phyloP scores from a whole-genome alignment of 1,140 invertebrate genomes.

The Hirudo medicinalis region DNA sequence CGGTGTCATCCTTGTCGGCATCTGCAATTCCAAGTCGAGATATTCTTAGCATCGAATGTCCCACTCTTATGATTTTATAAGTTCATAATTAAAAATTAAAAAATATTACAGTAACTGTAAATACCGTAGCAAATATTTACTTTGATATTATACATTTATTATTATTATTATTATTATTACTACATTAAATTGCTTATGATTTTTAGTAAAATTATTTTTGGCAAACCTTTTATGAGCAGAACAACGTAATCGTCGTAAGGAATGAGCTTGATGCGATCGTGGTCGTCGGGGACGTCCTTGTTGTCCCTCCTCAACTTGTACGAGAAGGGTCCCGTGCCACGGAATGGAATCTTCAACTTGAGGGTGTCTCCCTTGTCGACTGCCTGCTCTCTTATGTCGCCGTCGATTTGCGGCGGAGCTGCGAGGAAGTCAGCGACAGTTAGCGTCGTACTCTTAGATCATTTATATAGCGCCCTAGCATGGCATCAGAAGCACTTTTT shows the following conservation, averaged over 20 bases:
- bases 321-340: slow-evolving; percentile 76
- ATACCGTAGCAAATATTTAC: too few species aligned
- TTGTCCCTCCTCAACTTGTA: slow-evolving; percentile 70
- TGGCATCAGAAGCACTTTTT: not conserved
- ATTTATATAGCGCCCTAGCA: too few species aligned
- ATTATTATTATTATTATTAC: too few species aligned
- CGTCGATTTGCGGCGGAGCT: slow-evolving; percentile 59
- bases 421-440: slow-evolving; percentile 42
- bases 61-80: not conserved
- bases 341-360: slow-evolving; percentile 41
- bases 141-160: too few species aligned
- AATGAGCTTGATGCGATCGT: slow-evolving; percentile 68
- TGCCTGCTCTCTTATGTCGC: slow-evolving; percentile 33
- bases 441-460: too few species aligned
- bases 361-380: slow-evolving; percentile 38
- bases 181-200: too few species aligned
- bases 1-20: slow-evolving; percentile 32
- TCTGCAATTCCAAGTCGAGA: slow-evolving; percentile 28
- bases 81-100: too few species aligned
- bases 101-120: too few species aligned
- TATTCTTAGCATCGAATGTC: not conserved
- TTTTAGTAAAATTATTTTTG: not conserved
- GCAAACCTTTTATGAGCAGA: slow-evolving; percentile 45
- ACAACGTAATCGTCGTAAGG: slow-evolving; percentile 91
- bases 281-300: slow-evolving; percentile 57